Evolutionary conservation across 1,140 invertebrate species (phyloP), one percentile per base, ranked within the genome.

Genomic region (Holotrichia oblita): DNA sequence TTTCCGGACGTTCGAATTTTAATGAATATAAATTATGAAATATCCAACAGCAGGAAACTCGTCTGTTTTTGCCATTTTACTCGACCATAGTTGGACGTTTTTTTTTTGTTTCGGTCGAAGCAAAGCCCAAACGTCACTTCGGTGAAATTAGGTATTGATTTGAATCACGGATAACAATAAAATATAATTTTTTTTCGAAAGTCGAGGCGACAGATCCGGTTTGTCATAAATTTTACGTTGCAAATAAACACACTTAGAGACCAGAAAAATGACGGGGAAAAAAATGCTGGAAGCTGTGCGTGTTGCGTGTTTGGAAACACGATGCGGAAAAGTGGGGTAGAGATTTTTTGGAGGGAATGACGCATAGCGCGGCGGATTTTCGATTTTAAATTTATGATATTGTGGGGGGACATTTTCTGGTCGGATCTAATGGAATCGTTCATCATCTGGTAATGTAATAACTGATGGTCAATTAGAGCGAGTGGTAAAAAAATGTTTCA

Each of bases 11-110:
- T 55, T 17, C 48, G 17, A 55, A 55, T 55, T 55, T 55, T 55
- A 55, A 55, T 55, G 48, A 55, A 55, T 55, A 55, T 55, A 55
- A 55, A 55, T 55, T 55, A 55, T 55, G 48, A 55, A 55, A 55
- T n/a, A n/a, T 17, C 48, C 48, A 55, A 55, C 48, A 44, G 42
- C 42, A 44, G 42, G 42, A 44, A 44, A 9, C 9, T 44, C 14
- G 14, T n/a, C 48, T 55, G 48, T 55, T 55, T 55, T 55, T 55
- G 48, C 48, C 48, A 17, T 55, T n/a, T 34, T 34, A 34, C 27
- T 34, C 14, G 14, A 55, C 14, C 48, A 55, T 34, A 34, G 27
- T 34, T 34, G 27, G 4, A 34, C 27, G 27, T 34, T 2, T 34
- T 34, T 34, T 34, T 34, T 34, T 34, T n/a, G n/a, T 34, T 34